Percentiles rank a stretch among this genome's conserved stretches.
Conservation (phyloP, 2,113 vertebrate species). For the Misgurnus anguillicaudatus region DNA sequence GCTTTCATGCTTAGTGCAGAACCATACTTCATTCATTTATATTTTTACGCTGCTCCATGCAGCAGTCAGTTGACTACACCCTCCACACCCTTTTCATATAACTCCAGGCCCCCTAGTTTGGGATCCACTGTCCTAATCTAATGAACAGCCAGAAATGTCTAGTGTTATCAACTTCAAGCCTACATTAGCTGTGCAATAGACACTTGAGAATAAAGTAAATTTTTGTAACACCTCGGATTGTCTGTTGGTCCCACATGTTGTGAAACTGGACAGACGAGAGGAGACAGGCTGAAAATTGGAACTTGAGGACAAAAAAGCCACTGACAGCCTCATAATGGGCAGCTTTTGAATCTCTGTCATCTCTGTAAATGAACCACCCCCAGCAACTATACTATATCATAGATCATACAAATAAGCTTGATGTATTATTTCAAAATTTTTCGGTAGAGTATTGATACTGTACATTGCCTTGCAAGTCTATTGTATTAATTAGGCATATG, state of each 20-base stretch:
- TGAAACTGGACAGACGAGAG: conserved; percentile 43
- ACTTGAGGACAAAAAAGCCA: conserved; percentile 35
- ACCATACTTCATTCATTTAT: too few relatives aligned
- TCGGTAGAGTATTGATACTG: conserved; percentile 23
- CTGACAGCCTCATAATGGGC: conserved; percentile 46
- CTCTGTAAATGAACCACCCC: conserved; percentile 55
- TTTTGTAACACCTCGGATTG: conserved; percentile 37
- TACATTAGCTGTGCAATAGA: conserved; percentile 17
- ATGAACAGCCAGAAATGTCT: conserved; percentile 1
- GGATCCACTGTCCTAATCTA: neutral
- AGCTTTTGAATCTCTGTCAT: conserved; percentile 53
- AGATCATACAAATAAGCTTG: conserved; percentile 49
- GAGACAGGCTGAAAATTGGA: conserved; percentile 60
- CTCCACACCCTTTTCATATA: too few relatives aligned
- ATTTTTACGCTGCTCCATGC: too few relatives aligned
- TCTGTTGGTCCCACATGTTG: conserved; percentile 46
- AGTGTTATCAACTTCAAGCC: neutral
- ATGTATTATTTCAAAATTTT: conserved; percentile 38
- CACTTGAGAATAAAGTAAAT: conserved; percentile 33
- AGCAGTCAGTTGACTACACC: too few relatives aligned
- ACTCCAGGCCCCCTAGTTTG: too few relatives aligned
- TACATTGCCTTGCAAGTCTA: neutral
- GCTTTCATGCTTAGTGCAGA: too few relatives aligned
- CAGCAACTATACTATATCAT: conserved; percentile 40
- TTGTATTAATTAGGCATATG: neutral